phyloP scores from a whole-genome alignment of 2,113 vertebrate genomes.

The Rhinopomastus cyanomelas region DNA sequence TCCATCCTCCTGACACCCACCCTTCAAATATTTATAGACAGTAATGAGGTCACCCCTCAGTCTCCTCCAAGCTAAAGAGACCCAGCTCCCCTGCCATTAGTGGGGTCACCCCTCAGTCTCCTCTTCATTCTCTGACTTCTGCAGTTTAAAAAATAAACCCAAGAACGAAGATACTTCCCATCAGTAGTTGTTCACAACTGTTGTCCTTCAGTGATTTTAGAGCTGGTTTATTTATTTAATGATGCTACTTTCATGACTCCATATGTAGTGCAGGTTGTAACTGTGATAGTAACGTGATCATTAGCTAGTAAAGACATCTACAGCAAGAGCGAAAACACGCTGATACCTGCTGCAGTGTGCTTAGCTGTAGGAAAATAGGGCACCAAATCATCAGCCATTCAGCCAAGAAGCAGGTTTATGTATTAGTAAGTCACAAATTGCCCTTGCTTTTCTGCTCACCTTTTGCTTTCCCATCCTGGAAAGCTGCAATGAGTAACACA shows the following conservation, averaged over 20 bases:
- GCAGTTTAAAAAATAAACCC: background rate
- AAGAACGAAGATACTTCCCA: background rate
- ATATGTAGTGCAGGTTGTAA: background rate
- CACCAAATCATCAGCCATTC: background rate
- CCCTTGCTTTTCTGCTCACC: background rate
- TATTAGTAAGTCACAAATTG: background rate
- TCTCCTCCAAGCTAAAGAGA: no score
- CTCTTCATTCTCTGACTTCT: background rate
- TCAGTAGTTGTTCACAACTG: background rate
- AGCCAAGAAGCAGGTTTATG: background rate
- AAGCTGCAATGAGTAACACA: background rate
- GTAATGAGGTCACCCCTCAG: no score
- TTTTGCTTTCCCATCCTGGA: background rate
- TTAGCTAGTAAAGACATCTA: background rate
- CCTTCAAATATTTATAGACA: no score
- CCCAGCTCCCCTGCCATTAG: no score
- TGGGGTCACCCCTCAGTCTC: no score
- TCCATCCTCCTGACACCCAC: no score
- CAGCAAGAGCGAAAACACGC: background rate
- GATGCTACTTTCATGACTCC: background rate
- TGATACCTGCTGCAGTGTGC: background rate
- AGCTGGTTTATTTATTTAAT: background rate
- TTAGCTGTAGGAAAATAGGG: background rate
- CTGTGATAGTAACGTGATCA: background rate
- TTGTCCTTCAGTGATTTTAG: background rate